Percentiles rank a stretch among this genome's conserved stretches.
Conservation (phyloP, 2,113 vertebrate genomes). For the Cephalopterus ornatus region DNA sequence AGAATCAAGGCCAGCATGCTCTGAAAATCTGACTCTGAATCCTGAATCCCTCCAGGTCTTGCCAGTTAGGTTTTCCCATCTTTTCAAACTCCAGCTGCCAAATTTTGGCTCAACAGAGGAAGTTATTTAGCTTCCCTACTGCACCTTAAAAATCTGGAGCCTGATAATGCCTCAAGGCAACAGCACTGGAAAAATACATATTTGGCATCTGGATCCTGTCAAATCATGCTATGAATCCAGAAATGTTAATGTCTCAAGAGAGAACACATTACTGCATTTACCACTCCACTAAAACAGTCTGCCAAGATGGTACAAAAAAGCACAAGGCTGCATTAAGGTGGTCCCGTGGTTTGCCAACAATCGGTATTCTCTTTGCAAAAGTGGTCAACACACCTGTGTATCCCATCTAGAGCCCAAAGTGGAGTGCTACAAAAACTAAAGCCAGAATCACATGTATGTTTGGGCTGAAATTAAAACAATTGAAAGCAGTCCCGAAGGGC, state of each 20-base stretch:
- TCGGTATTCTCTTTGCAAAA: neutral
- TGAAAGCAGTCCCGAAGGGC: neutral
- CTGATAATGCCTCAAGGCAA: neutral
- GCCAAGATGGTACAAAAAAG: neutral
- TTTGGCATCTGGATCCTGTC: neutral
- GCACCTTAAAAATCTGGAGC: neutral
- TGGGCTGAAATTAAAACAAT: neutral
- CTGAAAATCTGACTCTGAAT: neutral
- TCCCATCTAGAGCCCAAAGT: neutral
- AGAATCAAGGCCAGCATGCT: neutral
- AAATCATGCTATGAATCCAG: neutral
- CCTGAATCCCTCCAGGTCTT: neutral
- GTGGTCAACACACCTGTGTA: neutral
- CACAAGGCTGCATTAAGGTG: neutral
- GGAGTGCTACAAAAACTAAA: neutral
- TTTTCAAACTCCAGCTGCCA: neutral
- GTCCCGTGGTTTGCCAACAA: neutral
- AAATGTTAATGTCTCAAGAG: neutral
- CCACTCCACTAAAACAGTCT: neutral
- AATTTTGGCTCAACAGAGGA: neutral
- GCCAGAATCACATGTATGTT: fast-evolving
- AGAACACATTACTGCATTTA: neutral
- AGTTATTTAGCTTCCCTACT: neutral
- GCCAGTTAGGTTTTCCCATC: neutral
- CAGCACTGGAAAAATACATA: neutral